A percentile compares a stretch with the other conserved stretches of the same genome.
Evolutionary conservation across 1,140 invertebrate genomes (phyloP).

Genomic region (Episyrphus balteatus): DNA sequence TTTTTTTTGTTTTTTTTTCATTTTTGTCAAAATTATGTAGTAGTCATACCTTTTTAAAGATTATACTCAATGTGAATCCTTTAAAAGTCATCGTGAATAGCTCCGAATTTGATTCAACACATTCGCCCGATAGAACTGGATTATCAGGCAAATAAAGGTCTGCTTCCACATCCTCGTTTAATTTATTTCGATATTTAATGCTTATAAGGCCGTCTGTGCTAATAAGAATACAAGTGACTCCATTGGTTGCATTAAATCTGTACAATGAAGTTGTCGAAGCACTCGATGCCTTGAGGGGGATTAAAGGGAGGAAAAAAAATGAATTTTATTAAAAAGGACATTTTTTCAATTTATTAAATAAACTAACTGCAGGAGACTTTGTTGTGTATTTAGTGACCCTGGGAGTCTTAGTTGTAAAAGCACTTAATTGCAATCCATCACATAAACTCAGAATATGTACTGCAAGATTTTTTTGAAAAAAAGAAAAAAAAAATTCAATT

Average conservation of each 20-base stretch:
- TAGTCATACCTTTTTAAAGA: slow-evolving; percentile 52
- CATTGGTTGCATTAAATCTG: slow-evolving; percentile 47
- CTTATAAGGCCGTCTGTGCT: slow-evolving; percentile 54
- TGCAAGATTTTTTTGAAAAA: too few relatives aligned
- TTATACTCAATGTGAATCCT: slow-evolving; percentile 54
- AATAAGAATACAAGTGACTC: slow-evolving; percentile 49
- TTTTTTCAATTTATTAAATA: not conserved
- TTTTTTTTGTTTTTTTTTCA: not conserved
- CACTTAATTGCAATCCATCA: slow-evolving; percentile 39
- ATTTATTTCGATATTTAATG: slow-evolving; percentile 53
- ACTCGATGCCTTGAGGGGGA: slow-evolving; percentile 25
- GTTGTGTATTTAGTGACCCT: slow-evolving; percentile 47
- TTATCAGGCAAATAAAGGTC: slow-evolving; percentile 54
- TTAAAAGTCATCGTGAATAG: slow-evolving; percentile 58
- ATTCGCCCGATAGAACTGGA: slow-evolving; percentile 50
- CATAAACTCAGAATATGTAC: too few relatives aligned
- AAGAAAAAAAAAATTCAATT: too few relatives aligned
- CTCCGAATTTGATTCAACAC: slow-evolving; percentile 55
- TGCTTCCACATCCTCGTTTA: slow-evolving; percentile 51
- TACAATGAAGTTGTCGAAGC: slow-evolving; percentile 45
- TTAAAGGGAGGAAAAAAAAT: slow-evolving; percentile 21
- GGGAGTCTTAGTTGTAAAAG: slow-evolving; percentile 43
- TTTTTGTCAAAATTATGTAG: slow-evolving; percentile 2
- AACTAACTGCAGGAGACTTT: slow-evolving; percentile 40
- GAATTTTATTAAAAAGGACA: not conserved